phyloP scores from a whole-genome alignment of 2,113 vertebrate genomes.

The Tetraodon nigroviridis region DNA sequence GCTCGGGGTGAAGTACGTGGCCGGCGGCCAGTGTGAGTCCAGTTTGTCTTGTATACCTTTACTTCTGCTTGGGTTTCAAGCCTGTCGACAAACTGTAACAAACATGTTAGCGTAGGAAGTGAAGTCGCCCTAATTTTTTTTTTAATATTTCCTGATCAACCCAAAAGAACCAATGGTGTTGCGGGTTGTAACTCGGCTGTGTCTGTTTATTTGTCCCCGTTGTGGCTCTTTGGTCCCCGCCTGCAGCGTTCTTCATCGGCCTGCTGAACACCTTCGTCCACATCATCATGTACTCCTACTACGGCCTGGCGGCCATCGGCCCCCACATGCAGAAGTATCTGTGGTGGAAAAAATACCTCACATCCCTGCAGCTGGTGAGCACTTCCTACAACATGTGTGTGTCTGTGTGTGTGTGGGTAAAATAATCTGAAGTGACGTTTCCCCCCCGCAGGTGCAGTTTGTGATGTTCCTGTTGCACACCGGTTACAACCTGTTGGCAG shows the following conservation, averaged over 20 bases:
- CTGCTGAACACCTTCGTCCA: conserved; percentile 78
- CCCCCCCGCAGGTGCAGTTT: conserved; percentile 71
- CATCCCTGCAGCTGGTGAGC: conserved; percentile 78
- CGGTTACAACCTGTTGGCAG: conserved; percentile 70
- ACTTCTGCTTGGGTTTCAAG: too few relatives aligned
- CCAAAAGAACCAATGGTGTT: too few relatives aligned
- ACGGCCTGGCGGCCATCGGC: conserved; percentile 68
- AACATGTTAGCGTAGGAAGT: too few relatives aligned
- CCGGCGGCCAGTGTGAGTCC: conserved; percentile 78
- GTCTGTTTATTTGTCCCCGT: background rate
- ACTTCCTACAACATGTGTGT: background rate
- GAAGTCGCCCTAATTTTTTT: too few relatives aligned
- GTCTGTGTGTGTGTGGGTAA: too few relatives aligned
- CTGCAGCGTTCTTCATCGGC: conserved; percentile 73
- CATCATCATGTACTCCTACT: conserved; percentile 66
- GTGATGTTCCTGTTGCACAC: conserved; percentile 71
- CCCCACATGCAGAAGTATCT: conserved; percentile 68
- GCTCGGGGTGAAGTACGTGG: conserved; percentile 77
- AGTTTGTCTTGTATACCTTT: too few relatives aligned
- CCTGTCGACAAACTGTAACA: too few relatives aligned
- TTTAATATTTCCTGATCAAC: too few relatives aligned
- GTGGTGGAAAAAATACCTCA: conserved; percentile 79
- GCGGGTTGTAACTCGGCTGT: too few relatives aligned
- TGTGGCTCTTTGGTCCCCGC: background rate
- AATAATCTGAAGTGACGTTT: background rate